phyloP scores from a whole-genome alignment of 1,140 invertebrate genomes.

The Papilio machaon region DNA sequence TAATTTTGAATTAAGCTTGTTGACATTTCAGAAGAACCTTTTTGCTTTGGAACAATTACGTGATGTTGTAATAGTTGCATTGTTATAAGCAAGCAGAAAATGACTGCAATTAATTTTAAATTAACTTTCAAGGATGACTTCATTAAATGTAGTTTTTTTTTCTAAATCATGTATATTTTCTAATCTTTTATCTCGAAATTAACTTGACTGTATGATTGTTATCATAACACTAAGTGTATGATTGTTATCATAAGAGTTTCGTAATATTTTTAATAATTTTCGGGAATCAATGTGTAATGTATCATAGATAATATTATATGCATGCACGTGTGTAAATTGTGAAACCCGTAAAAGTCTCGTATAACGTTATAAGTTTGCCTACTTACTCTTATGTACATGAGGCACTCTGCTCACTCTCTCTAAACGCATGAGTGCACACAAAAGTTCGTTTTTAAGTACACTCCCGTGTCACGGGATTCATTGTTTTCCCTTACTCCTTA shows the following conservation, averaged over 20 bases:
- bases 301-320: no score
- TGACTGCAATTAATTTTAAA: not conserved
- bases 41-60: constrained; percentile 50
- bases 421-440: constrained; percentile 1
- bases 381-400: not conserved
- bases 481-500: constrained; percentile 6
- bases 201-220: no score
- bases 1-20: constrained; percentile 46
- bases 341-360: not conserved
- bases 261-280: not conserved
- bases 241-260: no score
- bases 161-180: no score
- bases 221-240: no score
- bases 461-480: constrained; percentile 9
- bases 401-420: not conserved
- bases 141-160: no score
- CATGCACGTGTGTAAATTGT: not conserved
- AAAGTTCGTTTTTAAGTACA: constrained; percentile 25
- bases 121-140: not conserved
- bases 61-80: constrained; percentile 43
- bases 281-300: no score
- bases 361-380: not conserved
- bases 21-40: constrained; percentile 43
- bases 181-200: no score
- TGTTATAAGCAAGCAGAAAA: not conserved